A percentile compares a stretch with the other conserved stretches of the same genome.
Conservation (phyloP, 2,888 invertebrate genomes). For the Rhagium mordax region DNA sequence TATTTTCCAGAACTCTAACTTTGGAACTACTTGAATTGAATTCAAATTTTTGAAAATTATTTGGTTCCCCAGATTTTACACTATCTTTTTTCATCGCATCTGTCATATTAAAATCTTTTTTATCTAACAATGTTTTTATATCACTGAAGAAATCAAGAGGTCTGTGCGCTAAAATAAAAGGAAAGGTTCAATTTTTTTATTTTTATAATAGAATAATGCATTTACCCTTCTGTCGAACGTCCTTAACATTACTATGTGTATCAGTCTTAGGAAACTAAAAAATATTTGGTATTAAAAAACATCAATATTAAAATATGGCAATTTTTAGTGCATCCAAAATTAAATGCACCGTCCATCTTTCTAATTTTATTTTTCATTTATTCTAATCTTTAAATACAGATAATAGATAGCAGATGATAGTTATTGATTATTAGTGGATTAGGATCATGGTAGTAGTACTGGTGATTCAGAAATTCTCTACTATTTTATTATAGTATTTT, state of each 20-base stretch:
- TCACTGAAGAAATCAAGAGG: not conserved
- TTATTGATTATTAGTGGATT: no score
- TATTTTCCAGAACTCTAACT: constrained; percentile 34
- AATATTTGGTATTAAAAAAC: not conserved
- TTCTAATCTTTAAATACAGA: no score
- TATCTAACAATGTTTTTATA: constrained; percentile 17
- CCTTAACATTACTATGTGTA: not conserved
- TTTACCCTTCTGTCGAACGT: not conserved
- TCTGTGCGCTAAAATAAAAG: not conserved
- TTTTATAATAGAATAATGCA: not conserved
- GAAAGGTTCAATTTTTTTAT: not conserved
- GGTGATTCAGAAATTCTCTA: no score
- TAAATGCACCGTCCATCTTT: no score
- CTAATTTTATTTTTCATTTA: no score
- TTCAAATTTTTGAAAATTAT: not conserved
- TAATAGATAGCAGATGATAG: no score
- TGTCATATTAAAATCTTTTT: not conserved
- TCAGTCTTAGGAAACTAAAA: not conserved
- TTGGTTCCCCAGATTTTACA: not conserved
- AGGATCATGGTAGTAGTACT: no score
- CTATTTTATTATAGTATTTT: no score
- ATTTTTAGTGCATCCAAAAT: no score
- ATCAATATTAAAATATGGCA: not conserved
- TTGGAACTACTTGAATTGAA: constrained; percentile 29
- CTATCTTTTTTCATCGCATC: not conserved